Base-by-base conservation (phyloP, 1,140 invertebrate genomes). In the Paracyclopina nana region DNA sequence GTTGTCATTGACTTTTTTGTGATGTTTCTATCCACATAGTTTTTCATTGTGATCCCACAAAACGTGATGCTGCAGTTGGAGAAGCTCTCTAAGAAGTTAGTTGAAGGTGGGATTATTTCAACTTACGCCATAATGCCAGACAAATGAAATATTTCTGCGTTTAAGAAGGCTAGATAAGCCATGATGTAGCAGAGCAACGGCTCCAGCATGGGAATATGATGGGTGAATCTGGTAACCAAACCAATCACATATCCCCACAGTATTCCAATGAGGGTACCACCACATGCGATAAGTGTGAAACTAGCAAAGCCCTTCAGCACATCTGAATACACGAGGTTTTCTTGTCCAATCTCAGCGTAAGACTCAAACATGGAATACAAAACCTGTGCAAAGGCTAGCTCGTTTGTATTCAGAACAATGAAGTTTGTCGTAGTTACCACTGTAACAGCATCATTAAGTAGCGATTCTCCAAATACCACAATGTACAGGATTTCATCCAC, bases 401-500 rank as follows among this genome's bases (percentile, higher is more conserved):
- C n/a, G n/a, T n/a, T n/a, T n/a, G n/a, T n/a, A n/a, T n/a, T n/a
- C n/a, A n/a, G n/a, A n/a, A n/a, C n/a, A n/a, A n/a, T n/a, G n/a
- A n/a, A n/a, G n/a, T n/a, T n/a, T n/a, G n/a, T n/a, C n/a, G n/a
- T 34, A 59, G 56, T 69, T 65, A 81, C 79, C 50, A 83, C 85
- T 55, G 87, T 92, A 52, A 92, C 87, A 42, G 86, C 87, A 66
- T 92, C 87, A 67, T 98, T 97, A 25, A 98, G 72, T 53, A 98
- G 69, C 25, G 87, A 94, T 65, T 98, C 92, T 30, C 92, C 92
- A 69, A 98, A 98, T 8, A 98, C 90, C 46, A 97, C 85, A 61
- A 97, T 96, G 64, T 97, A 96, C 38, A 98, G 73, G 56, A 95
- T 82, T 70, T 96, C 90, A 66, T 97, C 92, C 55, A 98, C 91